Evolutionary conservation across 2,113 vertebrate genomes (phyloP).

Genomic region (Sialia sialis): DNA sequence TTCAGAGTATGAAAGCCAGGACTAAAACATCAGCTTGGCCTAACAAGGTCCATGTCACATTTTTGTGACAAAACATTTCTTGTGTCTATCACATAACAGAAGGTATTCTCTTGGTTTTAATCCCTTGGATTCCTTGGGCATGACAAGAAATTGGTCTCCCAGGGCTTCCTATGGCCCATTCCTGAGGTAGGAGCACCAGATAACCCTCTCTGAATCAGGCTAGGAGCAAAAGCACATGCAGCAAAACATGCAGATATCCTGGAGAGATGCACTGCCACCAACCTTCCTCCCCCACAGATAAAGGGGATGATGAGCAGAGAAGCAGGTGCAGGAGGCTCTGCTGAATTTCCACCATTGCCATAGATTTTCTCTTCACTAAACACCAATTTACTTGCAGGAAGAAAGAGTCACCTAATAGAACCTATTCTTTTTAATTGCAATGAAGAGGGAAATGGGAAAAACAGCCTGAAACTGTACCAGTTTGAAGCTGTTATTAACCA

Average conservation of each 20-base stretch:
- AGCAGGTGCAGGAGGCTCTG: neutral
- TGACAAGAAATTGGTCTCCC: neutral
- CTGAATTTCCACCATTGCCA: neutral
- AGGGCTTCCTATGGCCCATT: neutral
- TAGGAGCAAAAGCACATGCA: neutral
- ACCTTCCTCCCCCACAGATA: fast-evolving
- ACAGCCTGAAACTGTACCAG: neutral
- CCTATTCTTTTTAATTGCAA: neutral
- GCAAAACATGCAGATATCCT: fast-evolving
- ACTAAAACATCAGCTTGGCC: neutral
- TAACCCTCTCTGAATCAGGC: neutral
- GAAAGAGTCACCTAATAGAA: neutral
- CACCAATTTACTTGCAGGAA: neutral
- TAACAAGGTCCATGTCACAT: neutral
- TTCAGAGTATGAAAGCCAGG: neutral
- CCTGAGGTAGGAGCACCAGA: neutral
- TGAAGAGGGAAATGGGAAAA: neutral
- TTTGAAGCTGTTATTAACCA: neutral
- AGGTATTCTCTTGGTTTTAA: fast-evolving
- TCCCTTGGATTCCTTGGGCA: too few species aligned
- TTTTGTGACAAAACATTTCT: too few species aligned
- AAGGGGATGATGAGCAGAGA: neutral
- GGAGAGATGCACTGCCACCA: neutral
- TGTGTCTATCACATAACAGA: neutral
- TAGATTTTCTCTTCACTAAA: neutral